phyloP scores from a whole-genome alignment of 2,797 vertebrate species.

The Gallinago nigripennis region DNA sequence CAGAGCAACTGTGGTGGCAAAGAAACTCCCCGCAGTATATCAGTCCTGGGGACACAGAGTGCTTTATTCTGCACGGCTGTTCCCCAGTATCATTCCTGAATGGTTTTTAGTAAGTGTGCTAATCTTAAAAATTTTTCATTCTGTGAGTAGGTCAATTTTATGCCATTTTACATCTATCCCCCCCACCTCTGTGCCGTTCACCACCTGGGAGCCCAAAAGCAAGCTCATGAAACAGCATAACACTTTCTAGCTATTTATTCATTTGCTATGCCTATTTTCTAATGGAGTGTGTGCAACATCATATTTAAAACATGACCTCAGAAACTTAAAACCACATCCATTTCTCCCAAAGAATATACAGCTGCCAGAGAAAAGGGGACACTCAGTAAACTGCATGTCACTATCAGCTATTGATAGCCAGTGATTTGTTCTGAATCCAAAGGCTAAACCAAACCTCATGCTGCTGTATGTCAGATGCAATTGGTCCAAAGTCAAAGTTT shows the following conservation, averaged over 20 bases:
- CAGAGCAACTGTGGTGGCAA: accelerated
- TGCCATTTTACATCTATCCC: background rate
- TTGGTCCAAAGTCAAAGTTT: conserved; percentile 84
- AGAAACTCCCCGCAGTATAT: background rate
- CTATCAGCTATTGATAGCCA: conserved; percentile 81
- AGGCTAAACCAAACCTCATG: conserved; percentile 82
- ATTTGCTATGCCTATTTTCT: conserved; percentile 44
- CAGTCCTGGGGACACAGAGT: background rate
- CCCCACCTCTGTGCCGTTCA: background rate
- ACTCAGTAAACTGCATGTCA: conserved; percentile 77
- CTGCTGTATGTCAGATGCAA: conserved; percentile 83
- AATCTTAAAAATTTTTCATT: background rate
- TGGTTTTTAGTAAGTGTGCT: background rate
- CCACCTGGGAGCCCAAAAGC: background rate
- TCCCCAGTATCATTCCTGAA: background rate
- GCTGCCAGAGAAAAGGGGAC: conserved; percentile 74
- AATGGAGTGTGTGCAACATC: conserved; percentile 28
- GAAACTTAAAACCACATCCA: conserved; percentile 65
- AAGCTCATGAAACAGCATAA: background rate
- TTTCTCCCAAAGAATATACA: conserved; percentile 60
- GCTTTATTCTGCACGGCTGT: background rate
- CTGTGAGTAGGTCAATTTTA: background rate
- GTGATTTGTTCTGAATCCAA: conserved; percentile 83
- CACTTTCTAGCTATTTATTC: conserved; percentile 41
- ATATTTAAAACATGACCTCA: conserved; percentile 67